A percentile compares a stretch with the other conserved stretches of the same genome.
phyloP scores from a whole-genome alignment of 1,140 invertebrate species.

The Pentalonia nigronervosa region DNA sequence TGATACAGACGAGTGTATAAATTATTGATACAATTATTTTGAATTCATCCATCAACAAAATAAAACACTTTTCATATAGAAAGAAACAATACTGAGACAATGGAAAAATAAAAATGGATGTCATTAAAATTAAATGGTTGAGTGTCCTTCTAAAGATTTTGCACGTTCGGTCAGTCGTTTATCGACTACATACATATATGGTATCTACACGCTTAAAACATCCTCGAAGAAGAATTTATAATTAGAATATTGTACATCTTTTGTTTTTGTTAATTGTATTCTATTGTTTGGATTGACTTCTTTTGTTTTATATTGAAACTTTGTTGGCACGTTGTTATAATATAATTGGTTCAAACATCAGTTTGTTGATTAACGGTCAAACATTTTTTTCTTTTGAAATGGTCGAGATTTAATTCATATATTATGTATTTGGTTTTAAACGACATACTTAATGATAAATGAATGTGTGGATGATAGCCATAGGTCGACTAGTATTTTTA shows the following conservation, averaged over 20 bases:
- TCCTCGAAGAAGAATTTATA: constrained; percentile 2
- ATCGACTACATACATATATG: constrained; percentile 28
- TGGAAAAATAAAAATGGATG: constrained; percentile 16
- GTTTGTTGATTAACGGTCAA: constrained; percentile 7
- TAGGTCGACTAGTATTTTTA: not conserved
- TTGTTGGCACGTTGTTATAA: not conserved
- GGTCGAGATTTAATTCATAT: constrained; percentile 1
- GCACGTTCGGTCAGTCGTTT: constrained; percentile 2
- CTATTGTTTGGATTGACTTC: constrained; percentile 15
- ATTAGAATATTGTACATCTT: not conserved
- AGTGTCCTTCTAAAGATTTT: not conserved
- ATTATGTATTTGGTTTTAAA: not conserved
- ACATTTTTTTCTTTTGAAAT: not conserved
- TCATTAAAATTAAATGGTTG: constrained; percentile 17
- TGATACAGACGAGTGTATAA: not conserved
- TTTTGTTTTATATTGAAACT: constrained; percentile 30
- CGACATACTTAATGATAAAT: not conserved
- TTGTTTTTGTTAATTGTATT: constrained; percentile 30
- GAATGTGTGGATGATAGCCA: not conserved
- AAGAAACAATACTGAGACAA: not conserved
- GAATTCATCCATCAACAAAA: not conserved
- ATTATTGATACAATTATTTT: constrained; percentile 27
- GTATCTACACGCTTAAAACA: not conserved
- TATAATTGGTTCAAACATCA: not conserved
- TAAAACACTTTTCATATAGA: constrained; percentile 1